A percentile compares a stretch with the other conserved stretches of the same genome.
Conservation (phyloP, 2,888 invertebrate species). For the Xestobium rufovillosum region DNA sequence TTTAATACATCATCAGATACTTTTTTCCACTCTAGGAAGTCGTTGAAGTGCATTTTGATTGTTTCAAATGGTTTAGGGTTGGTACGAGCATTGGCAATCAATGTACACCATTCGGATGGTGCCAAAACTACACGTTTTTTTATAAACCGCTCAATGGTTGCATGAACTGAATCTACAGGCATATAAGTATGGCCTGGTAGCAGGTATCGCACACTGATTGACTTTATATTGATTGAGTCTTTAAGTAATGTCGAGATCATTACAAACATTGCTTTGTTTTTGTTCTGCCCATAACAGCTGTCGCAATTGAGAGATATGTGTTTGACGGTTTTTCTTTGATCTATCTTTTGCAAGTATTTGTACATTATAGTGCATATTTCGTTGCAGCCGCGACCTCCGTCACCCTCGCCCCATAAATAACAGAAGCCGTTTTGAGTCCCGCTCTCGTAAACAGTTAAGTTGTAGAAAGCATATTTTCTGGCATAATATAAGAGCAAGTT, state of each 20-base stretch:
- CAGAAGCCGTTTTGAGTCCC: conserved; percentile 17
- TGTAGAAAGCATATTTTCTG: conserved; percentile 19
- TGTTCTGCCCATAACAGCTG: conserved; percentile 28
- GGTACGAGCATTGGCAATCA: no score
- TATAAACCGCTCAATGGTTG: conserved; percentile 24
- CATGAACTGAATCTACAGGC: conserved; percentile 30
- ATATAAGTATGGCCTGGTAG: conserved; percentile 30
- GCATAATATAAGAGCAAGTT: conserved; percentile 24
- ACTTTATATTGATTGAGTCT: conserved; percentile 19
- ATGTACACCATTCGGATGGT: conserved; percentile 30
- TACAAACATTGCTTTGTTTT: conserved; percentile 24
- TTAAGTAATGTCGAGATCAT: conserved; percentile 20
- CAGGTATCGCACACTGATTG: conserved; percentile 14
- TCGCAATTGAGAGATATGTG: conserved; percentile 24
- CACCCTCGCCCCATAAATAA: conserved; percentile 23
- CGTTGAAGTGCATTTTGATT: no score
- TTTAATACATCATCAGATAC: no score
- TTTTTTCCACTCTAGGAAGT: no score
- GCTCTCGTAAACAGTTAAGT: conserved; percentile 21
- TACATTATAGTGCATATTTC: conserved; percentile 20
- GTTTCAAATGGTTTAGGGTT: no score
- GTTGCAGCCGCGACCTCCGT: conserved; percentile 23
- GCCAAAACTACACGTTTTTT: conserved; percentile 27
- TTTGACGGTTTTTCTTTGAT: conserved; percentile 16
- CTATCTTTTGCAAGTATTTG: conserved; percentile 18